Evolutionary conservation across 1,140 invertebrate species (phyloP).

Genomic region (Calephelis virginiensis): DNA sequence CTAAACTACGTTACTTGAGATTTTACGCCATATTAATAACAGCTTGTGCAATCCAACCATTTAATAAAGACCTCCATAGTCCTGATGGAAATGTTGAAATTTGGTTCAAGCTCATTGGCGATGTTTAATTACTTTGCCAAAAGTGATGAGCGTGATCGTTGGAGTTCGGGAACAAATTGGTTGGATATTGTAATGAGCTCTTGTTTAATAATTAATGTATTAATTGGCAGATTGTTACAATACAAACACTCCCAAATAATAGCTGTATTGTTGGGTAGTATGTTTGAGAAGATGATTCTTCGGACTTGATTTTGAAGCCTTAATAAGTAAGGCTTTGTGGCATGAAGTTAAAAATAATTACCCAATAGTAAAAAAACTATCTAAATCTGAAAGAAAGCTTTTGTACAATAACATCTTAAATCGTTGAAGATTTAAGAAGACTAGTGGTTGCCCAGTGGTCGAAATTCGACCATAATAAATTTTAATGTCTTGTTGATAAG

Average conservation of each 20-base stretch:
- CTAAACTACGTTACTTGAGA: conserved; percentile 42
- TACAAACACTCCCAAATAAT: neutral
- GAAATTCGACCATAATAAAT: no score
- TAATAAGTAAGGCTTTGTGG: no score
- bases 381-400: no score
- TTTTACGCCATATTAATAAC: conserved; percentile 37
- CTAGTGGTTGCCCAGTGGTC: no score
- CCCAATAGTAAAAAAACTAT: no score
- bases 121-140: conserved; percentile 32
- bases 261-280: neutral
- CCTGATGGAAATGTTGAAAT: neutral
- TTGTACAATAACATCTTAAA: no score
- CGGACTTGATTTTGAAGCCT: no score
- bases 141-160: conserved; percentile 33
- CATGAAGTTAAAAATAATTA: no score
- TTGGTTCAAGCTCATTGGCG: conserved; percentile 21
- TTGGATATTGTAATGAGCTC: conserved; percentile 18
- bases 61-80: conserved; percentile 23
- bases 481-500: no score
- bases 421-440: no score
- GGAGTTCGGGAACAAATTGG: conserved; percentile 29
- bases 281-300: no score
- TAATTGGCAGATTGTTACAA: conserved; percentile 6
- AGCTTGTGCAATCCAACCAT: conserved; percentile 28
- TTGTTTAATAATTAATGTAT: conserved; percentile 14